These are phyloP conservation scores for Cyrtodaria siliqua DNA, from an alignment of 2,888 invertebrate genomes.

Conservation along the genomic window DNA sequence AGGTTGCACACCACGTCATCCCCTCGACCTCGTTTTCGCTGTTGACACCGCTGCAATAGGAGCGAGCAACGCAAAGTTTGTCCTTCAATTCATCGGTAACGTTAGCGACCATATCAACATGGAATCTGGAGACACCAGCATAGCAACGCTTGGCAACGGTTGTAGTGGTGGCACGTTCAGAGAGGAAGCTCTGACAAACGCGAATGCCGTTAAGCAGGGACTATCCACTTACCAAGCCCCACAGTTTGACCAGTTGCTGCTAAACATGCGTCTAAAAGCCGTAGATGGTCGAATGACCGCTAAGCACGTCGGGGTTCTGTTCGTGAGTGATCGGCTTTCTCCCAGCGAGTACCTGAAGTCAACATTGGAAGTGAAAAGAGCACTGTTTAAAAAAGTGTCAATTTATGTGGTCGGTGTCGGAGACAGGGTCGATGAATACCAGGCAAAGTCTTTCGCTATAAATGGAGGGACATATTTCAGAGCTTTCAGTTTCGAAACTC, in stretches of 20 bases:
- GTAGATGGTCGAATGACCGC: slow-evolving; percentile 36
- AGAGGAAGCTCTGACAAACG: slow-evolving; percentile 25
- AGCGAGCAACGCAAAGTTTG: slow-evolving; percentile 45
- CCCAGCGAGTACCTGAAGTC: slow-evolving; percentile 41
- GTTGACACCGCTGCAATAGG: slow-evolving; percentile 62
- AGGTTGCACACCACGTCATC: slow-evolving; percentile 56
- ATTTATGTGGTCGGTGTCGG: slow-evolving; percentile 70
- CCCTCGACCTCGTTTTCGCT: slow-evolving; percentile 57
- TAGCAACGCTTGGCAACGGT: slow-evolving; percentile 48
- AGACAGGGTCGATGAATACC: slow-evolving; percentile 27
- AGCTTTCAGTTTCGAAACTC: slow-evolving; percentile 36
- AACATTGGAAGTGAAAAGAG: slow-evolving; percentile 50
- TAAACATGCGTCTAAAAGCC: slow-evolving; percentile 55
- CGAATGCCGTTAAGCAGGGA: slow-evolving; percentile 26
- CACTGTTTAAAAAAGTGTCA: slow-evolving; percentile 54
- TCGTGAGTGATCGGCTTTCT: slow-evolving; percentile 46
- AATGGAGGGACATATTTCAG: slow-evolving; percentile 39
- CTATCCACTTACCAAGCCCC: slow-evolving; percentile 33
- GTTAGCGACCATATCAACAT: slow-evolving; percentile 58
- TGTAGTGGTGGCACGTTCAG: slow-evolving; percentile 35
- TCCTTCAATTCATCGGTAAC: slow-evolving; percentile 56
- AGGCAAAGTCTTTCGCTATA: slow-evolving; percentile 43
- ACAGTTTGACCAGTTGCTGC: slow-evolving; percentile 43
- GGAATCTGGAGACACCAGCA: slow-evolving; percentile 26
- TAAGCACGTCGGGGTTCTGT: slow-evolving; percentile 53